Conservation (phyloP, 2,888 invertebrate genomes). For the Agonum fuliginosum region DNA sequence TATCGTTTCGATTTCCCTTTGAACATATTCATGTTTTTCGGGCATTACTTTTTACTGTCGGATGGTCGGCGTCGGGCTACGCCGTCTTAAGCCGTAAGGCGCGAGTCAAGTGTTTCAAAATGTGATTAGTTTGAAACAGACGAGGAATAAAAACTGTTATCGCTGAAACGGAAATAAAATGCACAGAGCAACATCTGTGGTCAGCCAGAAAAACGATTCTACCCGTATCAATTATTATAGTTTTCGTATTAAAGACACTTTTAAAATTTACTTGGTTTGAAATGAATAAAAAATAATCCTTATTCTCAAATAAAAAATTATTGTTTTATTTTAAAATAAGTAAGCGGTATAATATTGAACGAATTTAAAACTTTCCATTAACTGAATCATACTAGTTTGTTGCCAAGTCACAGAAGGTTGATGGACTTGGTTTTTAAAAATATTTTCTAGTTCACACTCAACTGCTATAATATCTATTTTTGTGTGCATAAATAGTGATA, state of each 20-base stretch:
- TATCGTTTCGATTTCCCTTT: conserved; percentile 36
- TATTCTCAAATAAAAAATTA: too few relatives aligned
- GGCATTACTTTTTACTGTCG: conserved; percentile 54
- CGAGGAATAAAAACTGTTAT: conserved; percentile 56
- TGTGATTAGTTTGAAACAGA: conserved; percentile 58
- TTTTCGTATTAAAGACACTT: conserved; percentile 7
- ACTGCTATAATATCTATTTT: too few relatives aligned
- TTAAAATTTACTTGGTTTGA: background rate
- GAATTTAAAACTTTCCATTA: too few relatives aligned
- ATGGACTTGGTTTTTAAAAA: too few relatives aligned
- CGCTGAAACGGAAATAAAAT: conserved; percentile 56
- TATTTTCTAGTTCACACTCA: too few relatives aligned
- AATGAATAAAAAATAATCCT: background rate
- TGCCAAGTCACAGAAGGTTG: too few relatives aligned
- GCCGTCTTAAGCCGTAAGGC: conserved; percentile 23
- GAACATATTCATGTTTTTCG: conserved; percentile 49
- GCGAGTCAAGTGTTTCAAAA: conserved; percentile 41
- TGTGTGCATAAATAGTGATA: too few relatives aligned
- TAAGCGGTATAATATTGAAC: too few relatives aligned
- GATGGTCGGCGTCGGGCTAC: background rate
- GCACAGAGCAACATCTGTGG: conserved; percentile 50
- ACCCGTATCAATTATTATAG: conserved; percentile 3
- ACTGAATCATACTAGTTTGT: too few relatives aligned
- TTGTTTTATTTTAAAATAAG: too few relatives aligned
- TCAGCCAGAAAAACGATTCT: conserved; percentile 14